Percentiles rank a stretch among this genome's conserved stretches.
Conservation (phyloP, 2,888 invertebrate species). For the Tolmerus cingulatus region DNA sequence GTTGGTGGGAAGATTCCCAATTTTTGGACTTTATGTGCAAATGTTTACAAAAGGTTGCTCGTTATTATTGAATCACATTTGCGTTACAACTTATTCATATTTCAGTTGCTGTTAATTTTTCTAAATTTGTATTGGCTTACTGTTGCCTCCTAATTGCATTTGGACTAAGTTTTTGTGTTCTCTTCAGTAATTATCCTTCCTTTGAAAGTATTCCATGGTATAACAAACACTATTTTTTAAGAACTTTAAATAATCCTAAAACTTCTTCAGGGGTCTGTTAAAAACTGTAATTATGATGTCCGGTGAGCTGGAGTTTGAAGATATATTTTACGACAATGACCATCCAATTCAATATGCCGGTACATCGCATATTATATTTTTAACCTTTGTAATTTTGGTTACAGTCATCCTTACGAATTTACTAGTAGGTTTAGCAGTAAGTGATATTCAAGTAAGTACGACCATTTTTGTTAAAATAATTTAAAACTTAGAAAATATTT, state of each 20-base stretch:
- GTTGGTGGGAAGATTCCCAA: conserved; percentile 84
- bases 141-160: conserved; percentile 82
- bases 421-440: conserved; percentile 84
- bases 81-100: background rate
- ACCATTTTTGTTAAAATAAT: background rate
- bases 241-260: background rate
- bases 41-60: conserved; percentile 79
- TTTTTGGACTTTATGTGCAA: conserved; percentile 85
- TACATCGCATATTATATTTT: conserved; percentile 78
- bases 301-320: conserved; percentile 85
- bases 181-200: conserved; percentile 79
- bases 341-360: conserved; percentile 70
- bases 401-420: conserved; percentile 85
- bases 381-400: conserved; percentile 79
- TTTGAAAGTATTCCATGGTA: conserved; percentile 69
- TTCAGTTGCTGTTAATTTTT: conserved; percentile 79
- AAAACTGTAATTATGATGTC: conserved; percentile 91
- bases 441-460: conserved; percentile 74
- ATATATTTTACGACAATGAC: conserved; percentile 74
- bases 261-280: conserved; percentile 64
- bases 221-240: background rate
- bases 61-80: background rate
- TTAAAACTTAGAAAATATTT: background rate
- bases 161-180: conserved; percentile 80
- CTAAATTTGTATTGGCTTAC: conserved; percentile 82